Evolutionary conservation across 2,113 vertebrate species (phyloP).

Genomic region (Paradoxurus hermaphroditus): DNA sequence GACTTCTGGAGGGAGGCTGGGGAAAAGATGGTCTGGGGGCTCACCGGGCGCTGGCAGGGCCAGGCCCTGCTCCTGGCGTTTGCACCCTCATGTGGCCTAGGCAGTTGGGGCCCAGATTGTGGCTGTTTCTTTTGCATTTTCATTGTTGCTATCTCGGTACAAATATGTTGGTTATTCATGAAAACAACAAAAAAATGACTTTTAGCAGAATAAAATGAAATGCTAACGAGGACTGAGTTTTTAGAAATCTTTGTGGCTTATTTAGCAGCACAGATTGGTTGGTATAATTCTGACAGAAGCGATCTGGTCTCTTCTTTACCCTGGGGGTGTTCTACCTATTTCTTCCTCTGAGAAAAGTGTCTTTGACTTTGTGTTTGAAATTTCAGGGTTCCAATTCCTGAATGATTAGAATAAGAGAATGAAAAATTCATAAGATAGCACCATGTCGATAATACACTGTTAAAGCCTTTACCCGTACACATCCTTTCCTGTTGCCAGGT

Average conservation of each 20-base stretch:
- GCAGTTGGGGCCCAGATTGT: background rate
- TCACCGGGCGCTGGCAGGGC: background rate
- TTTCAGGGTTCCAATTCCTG: background rate
- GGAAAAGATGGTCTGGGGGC: background rate
- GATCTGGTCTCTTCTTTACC: background rate
- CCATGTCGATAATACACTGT: background rate
- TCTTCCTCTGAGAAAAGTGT: background rate
- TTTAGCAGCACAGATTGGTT: background rate
- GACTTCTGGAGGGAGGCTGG: background rate
- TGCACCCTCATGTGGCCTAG: background rate
- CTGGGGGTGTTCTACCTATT: background rate
- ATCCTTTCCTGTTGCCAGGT: background rate
- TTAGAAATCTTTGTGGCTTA: background rate
- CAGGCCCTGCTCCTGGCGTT: background rate
- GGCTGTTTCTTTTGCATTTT: constrained; percentile 11
- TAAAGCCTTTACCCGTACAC: background rate
- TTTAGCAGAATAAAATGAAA: constrained; percentile 21
- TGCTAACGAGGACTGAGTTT: background rate
- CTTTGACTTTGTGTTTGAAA: constrained; percentile 20
- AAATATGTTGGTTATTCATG: background rate
- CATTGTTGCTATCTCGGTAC: background rate
- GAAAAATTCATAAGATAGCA: background rate
- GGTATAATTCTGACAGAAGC: background rate
- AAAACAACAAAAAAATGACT: background rate
- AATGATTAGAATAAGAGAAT: background rate